Evolutionary conservation across 2,888 invertebrate species (phyloP), one percentile per base, ranked within the genome.

Genomic region (Phragmatobia fuliginosa): DNA sequence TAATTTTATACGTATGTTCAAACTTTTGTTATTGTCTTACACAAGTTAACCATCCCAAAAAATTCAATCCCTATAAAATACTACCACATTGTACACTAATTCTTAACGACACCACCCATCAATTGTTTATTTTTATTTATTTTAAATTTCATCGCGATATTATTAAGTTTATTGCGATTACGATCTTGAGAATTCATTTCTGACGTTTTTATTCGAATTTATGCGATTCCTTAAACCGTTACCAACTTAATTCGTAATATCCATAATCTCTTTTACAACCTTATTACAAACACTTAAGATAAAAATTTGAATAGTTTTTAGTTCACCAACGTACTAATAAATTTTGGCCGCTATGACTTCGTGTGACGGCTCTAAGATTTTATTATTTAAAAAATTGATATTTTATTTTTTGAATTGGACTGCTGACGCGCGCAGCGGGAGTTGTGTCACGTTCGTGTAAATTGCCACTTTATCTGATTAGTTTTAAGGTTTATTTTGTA

Each of bases 191-290:
- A 91, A 92, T 94, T 91, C 91, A 91, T 92, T 94, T 94, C 92
- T 93, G 94, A 94, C 94, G 87, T 93, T 94, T 94, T 95, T 94
- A 94, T 95, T 91, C 88, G 91, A 92, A 94, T 94, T 94, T 94
- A 95, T 94, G 91, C 88, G 91, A 90, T 90, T 90, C 89, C 88
- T 83, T 83, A 84, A 81, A 83, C 78, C 77, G 81, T 80, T 77
- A 83, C 88, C 83, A 83, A 77, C 72, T 82, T 87, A 80, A 62
- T 75, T 67, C 73, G 32, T 73, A 38, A 65, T 58, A 33, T 59
- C 33, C 49, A 28, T 69, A 65, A 71, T 67, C 58, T 60, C 67
- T 73, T 68, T 65, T 69, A 76, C 70, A 70, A 73, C 85, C 83
- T 85, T 90, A 87, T 76, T 11, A 21, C 75, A 52, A 72, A 18